Percentiles rank a stretch among this genome's conserved stretches.
phyloP scores from a whole-genome alignment of 1,140 invertebrate species.

The Apis cerana region DNA sequence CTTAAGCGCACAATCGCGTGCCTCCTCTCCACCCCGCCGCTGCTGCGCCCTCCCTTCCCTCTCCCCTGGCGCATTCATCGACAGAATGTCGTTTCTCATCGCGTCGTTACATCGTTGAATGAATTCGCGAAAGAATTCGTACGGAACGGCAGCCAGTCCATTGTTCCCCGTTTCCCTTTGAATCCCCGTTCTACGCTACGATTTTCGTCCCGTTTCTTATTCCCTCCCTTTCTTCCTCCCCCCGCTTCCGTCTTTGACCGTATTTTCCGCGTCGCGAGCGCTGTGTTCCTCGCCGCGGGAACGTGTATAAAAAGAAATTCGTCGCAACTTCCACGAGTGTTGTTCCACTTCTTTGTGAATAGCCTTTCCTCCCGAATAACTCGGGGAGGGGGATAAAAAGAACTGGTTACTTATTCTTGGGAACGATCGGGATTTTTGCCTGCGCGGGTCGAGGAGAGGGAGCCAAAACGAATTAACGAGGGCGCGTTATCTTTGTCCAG shows the following conservation, averaged over 20 bases:
- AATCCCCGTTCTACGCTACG: conserved; percentile 25
- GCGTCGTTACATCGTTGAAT: conserved; percentile 43
- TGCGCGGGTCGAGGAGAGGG: no score
- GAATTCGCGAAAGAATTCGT: conserved; percentile 46
- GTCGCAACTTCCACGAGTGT: neutral
- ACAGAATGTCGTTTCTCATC: conserved; percentile 46
- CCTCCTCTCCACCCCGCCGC: neutral
- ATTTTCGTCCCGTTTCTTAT: conserved; percentile 41
- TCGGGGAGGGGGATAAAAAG: neutral
- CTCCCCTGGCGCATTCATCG: conserved; percentile 27
- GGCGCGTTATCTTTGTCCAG: conserved; percentile 17
- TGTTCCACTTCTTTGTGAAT: neutral
- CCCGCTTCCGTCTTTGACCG: conserved; percentile 23
- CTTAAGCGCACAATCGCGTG: conserved; percentile 44
- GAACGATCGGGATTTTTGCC: neutral
- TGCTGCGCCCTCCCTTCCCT: neutral
- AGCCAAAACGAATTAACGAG: conserved; percentile 36
- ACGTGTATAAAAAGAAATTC: neutral
- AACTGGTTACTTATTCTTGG: neutral
- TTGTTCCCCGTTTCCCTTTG: conserved; percentile 36
- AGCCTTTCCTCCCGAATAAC: neutral
- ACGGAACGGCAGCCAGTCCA: conserved; percentile 15
- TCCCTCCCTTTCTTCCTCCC: neutral
- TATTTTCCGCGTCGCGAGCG: conserved; percentile 10
- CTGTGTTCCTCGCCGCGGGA: no score